phyloP scores from a whole-genome alignment of 2,113 vertebrate species.

The Ameiurus melas region DNA sequence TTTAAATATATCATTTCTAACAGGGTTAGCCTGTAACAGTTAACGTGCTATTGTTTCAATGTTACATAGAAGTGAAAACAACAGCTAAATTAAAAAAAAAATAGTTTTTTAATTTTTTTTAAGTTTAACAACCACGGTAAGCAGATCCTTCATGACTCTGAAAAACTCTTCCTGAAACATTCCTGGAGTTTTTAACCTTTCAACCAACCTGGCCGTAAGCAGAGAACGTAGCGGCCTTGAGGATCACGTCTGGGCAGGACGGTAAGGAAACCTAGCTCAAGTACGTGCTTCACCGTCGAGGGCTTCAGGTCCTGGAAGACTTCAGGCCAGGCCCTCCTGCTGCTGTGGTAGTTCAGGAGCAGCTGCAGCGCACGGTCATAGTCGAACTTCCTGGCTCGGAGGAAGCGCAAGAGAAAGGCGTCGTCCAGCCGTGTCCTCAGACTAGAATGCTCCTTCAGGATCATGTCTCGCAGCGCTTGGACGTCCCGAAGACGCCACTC shows the following conservation, averaged over 20 bases:
- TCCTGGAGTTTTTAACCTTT: background rate
- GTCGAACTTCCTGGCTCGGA: conserved; percentile 96
- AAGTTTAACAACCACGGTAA: too few species aligned
- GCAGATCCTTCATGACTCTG: background rate
- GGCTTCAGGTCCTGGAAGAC: conserved; percentile 91
- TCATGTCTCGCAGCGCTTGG: conserved; percentile 95
- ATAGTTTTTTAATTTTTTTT: too few species aligned
- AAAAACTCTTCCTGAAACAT: background rate
- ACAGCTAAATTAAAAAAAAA: too few species aligned
- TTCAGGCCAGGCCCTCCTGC: conserved; percentile 90
- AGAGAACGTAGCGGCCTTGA: conserved; percentile 88
- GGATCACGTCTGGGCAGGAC: conserved; percentile 86
- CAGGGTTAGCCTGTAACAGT: background rate
- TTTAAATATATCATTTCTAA: background rate
- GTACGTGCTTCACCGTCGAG: conserved; percentile 85
- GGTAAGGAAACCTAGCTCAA: conserved; percentile 92
- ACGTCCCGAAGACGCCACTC: conserved; percentile 95
- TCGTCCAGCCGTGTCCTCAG: conserved; percentile 90
- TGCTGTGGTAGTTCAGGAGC: conserved; percentile 91
- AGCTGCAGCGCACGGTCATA: conserved; percentile 94
- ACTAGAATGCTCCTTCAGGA: conserved; percentile 89
- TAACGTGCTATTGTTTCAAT: background rate
- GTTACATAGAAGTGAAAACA: too few species aligned
- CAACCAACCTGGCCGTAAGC: conserved; percentile 85
- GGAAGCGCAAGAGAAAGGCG: conserved; percentile 90